Percentiles rank a stretch among this genome's conserved stretches.
These are phyloP conservation scores for Atrina japonica DNA, from an alignment of 2,888 invertebrate species.

Conservation along the genomic window DNA sequence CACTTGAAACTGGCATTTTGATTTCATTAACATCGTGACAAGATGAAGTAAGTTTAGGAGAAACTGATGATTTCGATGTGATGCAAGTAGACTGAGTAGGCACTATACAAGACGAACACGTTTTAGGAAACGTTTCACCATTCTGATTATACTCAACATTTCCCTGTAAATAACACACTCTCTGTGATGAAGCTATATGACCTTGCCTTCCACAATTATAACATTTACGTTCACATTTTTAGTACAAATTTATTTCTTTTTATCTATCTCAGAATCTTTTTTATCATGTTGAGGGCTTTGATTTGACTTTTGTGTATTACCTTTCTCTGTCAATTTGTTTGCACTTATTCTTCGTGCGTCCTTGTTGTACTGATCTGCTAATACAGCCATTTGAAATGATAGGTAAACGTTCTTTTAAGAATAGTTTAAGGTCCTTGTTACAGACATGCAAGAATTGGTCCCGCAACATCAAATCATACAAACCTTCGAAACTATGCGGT, in stretches of 20 bases:
- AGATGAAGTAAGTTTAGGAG: neutral
- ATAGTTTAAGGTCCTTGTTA: neutral
- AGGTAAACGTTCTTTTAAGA: neutral
- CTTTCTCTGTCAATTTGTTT: too few species aligned
- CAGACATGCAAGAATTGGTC: constrained; percentile 1
- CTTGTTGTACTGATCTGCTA: neutral
- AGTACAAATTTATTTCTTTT: neutral
- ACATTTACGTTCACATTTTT: neutral
- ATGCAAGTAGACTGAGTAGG: too few species aligned
- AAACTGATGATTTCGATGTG: too few species aligned
- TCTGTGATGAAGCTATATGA: constrained; percentile 1
- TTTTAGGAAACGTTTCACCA: neutral
- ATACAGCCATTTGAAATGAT: neutral
- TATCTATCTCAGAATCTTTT: neutral
- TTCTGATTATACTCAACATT: neutral
- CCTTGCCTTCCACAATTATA: neutral
- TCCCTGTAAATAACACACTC: neutral
- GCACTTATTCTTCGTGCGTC: neutral
- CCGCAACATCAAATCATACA: constrained; percentile 24
- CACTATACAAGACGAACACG: too few species aligned
- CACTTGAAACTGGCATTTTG: constrained; percentile 5
- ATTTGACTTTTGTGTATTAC: too few species aligned
- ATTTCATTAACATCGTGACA: neutral
- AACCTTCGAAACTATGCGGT: neutral
- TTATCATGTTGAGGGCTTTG: neutral